Evolutionary conservation across 2,888 invertebrate genomes (phyloP).

Genomic region (Drosophila mettleri): DNA sequence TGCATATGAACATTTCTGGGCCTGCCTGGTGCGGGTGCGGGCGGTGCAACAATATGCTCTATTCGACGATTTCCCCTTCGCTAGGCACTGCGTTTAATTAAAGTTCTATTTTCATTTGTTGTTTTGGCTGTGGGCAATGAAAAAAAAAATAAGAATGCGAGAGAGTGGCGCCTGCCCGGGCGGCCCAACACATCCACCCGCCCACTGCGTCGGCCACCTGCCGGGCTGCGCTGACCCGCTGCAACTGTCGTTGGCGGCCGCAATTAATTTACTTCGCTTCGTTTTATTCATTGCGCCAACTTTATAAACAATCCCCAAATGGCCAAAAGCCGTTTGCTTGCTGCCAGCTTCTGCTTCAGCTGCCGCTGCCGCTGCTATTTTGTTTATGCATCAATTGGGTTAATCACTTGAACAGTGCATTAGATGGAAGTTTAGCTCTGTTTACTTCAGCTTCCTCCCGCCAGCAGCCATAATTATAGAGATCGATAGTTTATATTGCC

Average conservation of each 20-base stretch:
- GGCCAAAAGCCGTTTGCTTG: slow-evolving; percentile 21
- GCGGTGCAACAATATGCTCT: slow-evolving; percentile 48
- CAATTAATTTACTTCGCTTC: slow-evolving; percentile 69
- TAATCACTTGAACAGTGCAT: slow-evolving; percentile 44
- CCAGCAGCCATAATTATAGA: slow-evolving; percentile 24
- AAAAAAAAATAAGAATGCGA: slow-evolving; percentile 32
- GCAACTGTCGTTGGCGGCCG: slow-evolving; percentile 64
- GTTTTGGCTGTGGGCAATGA: slow-evolving; percentile 46
- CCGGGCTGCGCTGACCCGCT: slow-evolving; percentile 33
- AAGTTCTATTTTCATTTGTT: slow-evolving; percentile 77
- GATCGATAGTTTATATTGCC: slow-evolving; percentile 20
- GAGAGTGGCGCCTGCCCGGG: slow-evolving; percentile 58
- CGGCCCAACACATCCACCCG: slow-evolving; percentile 19
- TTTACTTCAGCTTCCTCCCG: slow-evolving; percentile 23
- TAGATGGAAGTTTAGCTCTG: slow-evolving; percentile 22
- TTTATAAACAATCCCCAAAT: slow-evolving; percentile 59
- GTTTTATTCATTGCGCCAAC: slow-evolving; percentile 42
- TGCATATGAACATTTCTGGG: slow-evolving; percentile 32
- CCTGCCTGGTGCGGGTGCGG: background rate
- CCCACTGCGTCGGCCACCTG: slow-evolving; percentile 58
- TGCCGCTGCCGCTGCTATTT: slow-evolving; percentile 19
- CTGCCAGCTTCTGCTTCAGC: slow-evolving; percentile 7
- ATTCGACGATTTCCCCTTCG: slow-evolving; percentile 29
- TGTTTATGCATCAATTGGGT: slow-evolving; percentile 74
- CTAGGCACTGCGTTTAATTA: slow-evolving; percentile 62